Percentiles rank a stretch among this genome's conserved stretches.
phyloP scores from a whole-genome alignment of 2,113 vertebrate species.

The Carollia perspicillata region DNA sequence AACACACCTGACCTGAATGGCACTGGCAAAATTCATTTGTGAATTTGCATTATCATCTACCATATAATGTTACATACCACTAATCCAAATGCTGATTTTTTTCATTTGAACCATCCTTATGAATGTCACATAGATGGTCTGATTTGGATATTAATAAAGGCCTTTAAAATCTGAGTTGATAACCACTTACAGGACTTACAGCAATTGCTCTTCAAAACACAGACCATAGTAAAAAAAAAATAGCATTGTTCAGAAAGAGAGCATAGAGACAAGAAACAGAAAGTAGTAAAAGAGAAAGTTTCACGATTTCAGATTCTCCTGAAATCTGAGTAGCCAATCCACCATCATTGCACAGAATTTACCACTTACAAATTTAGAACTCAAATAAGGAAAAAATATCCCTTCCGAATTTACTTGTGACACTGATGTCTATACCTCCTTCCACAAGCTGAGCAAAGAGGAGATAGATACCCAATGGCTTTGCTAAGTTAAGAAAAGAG shows the following conservation, averaged over 20 bases:
- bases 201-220: not conserved
- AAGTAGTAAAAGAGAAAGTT: not conserved
- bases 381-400: not conserved
- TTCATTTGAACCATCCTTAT: not conserved
- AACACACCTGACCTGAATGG: constrained; percentile 51
- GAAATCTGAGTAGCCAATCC: not conserved
- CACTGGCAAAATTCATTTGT: not conserved
- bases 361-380: not conserved
- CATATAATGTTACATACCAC: not conserved
- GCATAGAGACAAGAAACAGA: not conserved
- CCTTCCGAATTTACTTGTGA: not conserved
- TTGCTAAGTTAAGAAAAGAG: not conserved
- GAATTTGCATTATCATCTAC: constrained; percentile 42
- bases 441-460: not conserved
- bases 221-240: not conserved
- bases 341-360: not conserved
- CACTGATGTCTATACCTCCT: not conserved
- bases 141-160: not conserved
- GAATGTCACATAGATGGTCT: constrained; percentile 36
- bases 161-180: not conserved
- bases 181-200: not conserved
- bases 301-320: not conserved
- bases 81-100: constrained; percentile 17
- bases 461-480: not conserved
- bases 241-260: not conserved